Conservation (phyloP, 1,140 invertebrate genomes). For the Leptinotarsa defecta region DNA sequence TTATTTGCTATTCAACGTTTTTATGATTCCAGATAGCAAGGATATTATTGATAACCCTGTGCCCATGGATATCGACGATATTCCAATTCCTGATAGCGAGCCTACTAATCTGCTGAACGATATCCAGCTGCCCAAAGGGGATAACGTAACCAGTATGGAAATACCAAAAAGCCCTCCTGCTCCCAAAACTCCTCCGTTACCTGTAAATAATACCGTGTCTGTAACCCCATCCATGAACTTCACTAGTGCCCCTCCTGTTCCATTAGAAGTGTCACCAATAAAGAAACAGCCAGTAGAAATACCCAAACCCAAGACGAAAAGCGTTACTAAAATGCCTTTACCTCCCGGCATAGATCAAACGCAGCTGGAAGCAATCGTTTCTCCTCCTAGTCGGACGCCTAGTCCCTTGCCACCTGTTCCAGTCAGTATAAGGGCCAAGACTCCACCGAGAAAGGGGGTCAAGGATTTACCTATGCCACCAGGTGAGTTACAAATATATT, state of each 20-base stretch:
- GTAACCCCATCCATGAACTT: background rate
- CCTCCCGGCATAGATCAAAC: conserved; percentile 82
- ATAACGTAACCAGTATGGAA: conserved; percentile 21
- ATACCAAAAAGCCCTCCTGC: conserved; percentile 19
- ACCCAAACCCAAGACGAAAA: conserved; percentile 62
- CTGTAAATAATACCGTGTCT: background rate
- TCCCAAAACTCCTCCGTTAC: conserved; percentile 25
- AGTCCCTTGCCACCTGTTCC: conserved; percentile 63
- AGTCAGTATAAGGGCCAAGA: conserved; percentile 57
- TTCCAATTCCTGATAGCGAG: conserved; percentile 41
- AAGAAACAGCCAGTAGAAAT: conserved; percentile 11
- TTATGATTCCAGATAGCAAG: conserved; percentile 13
- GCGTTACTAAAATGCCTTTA: conserved; percentile 76
- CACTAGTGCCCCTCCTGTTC: conserved; percentile 3
- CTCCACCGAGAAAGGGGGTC: conserved; percentile 66
- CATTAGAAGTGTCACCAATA: background rate
- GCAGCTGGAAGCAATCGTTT: conserved; percentile 75
- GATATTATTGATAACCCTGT: conserved; percentile 33
- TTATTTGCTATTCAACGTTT: background rate
- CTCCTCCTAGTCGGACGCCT: conserved; percentile 67
- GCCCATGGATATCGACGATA: conserved; percentile 54
- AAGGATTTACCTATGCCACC: conserved; percentile 90
- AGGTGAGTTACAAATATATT: conserved; percentile 58
- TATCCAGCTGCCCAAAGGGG: conserved; percentile 32
- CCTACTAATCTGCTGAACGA: conserved; percentile 40